These are phyloP conservation scores for Temnothorax nylanderi DNA, from an alignment of 1,140 invertebrate genomes.

Conservation along the genomic window DNA sequence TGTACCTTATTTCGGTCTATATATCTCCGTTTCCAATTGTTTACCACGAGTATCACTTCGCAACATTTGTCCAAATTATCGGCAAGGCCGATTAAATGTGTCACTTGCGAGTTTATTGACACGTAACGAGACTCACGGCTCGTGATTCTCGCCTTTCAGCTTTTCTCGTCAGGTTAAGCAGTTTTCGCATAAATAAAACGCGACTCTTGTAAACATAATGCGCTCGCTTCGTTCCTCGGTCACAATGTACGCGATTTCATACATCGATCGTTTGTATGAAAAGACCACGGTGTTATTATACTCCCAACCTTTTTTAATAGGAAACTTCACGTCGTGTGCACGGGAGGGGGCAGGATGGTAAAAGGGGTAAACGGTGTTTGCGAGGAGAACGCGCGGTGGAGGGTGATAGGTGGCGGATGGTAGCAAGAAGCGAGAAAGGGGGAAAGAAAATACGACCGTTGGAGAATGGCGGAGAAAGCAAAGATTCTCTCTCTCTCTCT, in stretches of 20 bases:
- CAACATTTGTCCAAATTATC: not conserved
- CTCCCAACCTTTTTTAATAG: conserved; percentile 65
- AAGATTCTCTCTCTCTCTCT: conserved; percentile 75
- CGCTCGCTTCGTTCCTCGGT: conserved; percentile 33
- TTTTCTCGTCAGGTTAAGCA: conserved; percentile 16
- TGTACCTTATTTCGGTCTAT: not conserved
- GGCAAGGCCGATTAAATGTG: not conserved
- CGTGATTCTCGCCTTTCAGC: not conserved
- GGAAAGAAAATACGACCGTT: conserved; percentile 38
- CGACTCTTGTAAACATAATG: conserved; percentile 61
- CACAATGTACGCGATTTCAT: not conserved
- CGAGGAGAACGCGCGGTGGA: not conserved
- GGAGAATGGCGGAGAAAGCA: conserved; percentile 59
- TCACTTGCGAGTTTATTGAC: not conserved
- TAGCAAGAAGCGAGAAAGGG: conserved; percentile 47
- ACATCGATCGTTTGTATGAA: conserved; percentile 69
- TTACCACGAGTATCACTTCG: not conserved
- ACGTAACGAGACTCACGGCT: conserved; percentile 4
- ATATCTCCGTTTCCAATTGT: not conserved
- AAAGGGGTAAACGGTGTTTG: conserved; percentile 72
- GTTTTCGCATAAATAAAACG: conserved; percentile 62
- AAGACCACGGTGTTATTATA: conserved; percentile 64
- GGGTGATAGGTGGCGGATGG: not conserved
- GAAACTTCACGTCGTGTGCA: conserved; percentile 64
- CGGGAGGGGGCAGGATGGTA: conserved; percentile 61